phyloP scores from a whole-genome alignment of 2,113 vertebrate species.

The Bos taurus region ARS-UCD2.0 NC_037333.1:106913001-106913500 shows the following conservation, averaged over 20 bases:
- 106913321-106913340: background rate
- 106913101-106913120: background rate
- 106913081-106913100: background rate
- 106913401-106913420: background rate
- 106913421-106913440: background rate
- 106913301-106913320: background rate
- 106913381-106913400: background rate
- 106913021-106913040: background rate
- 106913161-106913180: background rate
- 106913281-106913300: background rate
- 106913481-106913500: background rate
- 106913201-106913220: background rate
- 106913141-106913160: background rate
- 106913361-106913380: background rate
- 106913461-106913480: background rate
- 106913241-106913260: slow-evolving; percentile 23
- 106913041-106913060: background rate
- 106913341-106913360: background rate
- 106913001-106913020: background rate
- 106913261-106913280: background rate
- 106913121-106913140: background rate
- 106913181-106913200: background rate
- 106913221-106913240: background rate
- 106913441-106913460: background rate
- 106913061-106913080: background rate